A percentile compares a stretch with the other conserved stretches of the same genome.
Conservation (phyloP, 2,888 invertebrate genomes). For the Agrypnus murinus region DNA sequence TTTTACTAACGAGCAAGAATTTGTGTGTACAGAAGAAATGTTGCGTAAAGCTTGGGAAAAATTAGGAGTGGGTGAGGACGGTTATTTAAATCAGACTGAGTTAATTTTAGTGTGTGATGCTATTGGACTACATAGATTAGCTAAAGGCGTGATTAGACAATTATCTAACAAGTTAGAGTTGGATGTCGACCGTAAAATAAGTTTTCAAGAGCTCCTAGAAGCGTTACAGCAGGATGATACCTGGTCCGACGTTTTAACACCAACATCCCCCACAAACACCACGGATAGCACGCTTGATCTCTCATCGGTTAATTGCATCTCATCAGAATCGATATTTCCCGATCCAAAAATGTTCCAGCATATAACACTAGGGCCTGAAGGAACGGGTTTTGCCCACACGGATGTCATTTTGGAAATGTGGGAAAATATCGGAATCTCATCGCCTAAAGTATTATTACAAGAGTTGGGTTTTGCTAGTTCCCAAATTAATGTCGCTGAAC, state of each 20-base stretch:
- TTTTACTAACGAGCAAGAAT: slow-evolving; percentile 62
- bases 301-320: slow-evolving; percentile 57
- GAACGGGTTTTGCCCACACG: slow-evolving; percentile 67
- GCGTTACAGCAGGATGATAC: slow-evolving; percentile 75
- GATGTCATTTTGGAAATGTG: slow-evolving; percentile 81
- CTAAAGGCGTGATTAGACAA: slow-evolving; percentile 77
- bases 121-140: slow-evolving; percentile 79
- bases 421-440: slow-evolving; percentile 81
- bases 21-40: slow-evolving; percentile 75
- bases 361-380: slow-evolving; percentile 66
- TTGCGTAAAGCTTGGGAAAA: slow-evolving; percentile 78
- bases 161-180: slow-evolving; percentile 79
- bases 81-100: slow-evolving; percentile 78
- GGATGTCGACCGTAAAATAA: slow-evolving; percentile 78
- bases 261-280: slow-evolving; percentile 42
- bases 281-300: slow-evolving; percentile 45
- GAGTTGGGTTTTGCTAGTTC: slow-evolving; percentile 80
- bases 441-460: slow-evolving; percentile 78
- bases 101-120: slow-evolving; percentile 79
- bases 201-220: slow-evolving; percentile 78
- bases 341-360: slow-evolving; percentile 67
- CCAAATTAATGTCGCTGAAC: slow-evolving; percentile 76
- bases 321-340: slow-evolving; percentile 65
- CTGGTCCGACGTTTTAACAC: slow-evolving; percentile 66
- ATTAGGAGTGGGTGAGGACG: slow-evolving; percentile 76